Evolutionary conservation across 2,113 vertebrate species (phyloP).

Genomic region (Brachyhypopomus occidentalis): DNA sequence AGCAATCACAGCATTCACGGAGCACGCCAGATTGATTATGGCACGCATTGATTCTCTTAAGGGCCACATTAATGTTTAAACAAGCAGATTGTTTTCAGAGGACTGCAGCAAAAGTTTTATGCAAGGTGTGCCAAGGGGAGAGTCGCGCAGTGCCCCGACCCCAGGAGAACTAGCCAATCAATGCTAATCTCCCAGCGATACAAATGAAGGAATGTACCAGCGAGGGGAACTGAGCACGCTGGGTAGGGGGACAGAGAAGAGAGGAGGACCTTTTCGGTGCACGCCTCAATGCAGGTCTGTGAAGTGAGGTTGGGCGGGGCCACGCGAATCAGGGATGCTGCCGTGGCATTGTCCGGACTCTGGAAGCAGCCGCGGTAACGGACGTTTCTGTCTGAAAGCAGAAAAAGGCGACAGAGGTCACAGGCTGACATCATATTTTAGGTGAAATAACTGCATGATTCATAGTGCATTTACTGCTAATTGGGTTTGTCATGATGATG

Average conservation of each 20-base stretch:
- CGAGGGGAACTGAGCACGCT: neutral
- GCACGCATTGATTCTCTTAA: slow-evolving; percentile 49
- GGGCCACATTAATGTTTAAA: slow-evolving; percentile 48
- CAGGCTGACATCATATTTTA: neutral
- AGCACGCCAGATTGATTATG: slow-evolving; percentile 49
- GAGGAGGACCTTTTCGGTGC: slow-evolving; percentile 81
- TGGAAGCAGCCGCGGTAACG: slow-evolving; percentile 83
- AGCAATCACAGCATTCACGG: slow-evolving; percentile 25
- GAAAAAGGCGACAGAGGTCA: neutral
- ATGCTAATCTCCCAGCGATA: slow-evolving; percentile 33
- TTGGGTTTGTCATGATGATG: too few relatives aligned
- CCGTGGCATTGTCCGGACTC: slow-evolving; percentile 76
- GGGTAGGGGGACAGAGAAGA: neutral
- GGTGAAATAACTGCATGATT: neutral
- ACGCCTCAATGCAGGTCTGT: slow-evolving; percentile 81
- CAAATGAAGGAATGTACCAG: neutral
- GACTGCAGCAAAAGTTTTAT: slow-evolving; percentile 23
- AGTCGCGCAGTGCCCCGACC: neutral
- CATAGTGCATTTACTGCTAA: too few relatives aligned
- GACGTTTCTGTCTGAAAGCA: slow-evolving; percentile 76
- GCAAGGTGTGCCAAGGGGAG: neutral
- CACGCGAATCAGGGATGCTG: slow-evolving; percentile 73
- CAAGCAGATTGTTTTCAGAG: slow-evolving; percentile 46
- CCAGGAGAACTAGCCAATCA: slow-evolving; percentile 24
- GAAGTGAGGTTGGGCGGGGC: slow-evolving; percentile 77